Evolutionary conservation across 1,140 invertebrate species (phyloP).

Genomic region (Orussus abietinus): DNA sequence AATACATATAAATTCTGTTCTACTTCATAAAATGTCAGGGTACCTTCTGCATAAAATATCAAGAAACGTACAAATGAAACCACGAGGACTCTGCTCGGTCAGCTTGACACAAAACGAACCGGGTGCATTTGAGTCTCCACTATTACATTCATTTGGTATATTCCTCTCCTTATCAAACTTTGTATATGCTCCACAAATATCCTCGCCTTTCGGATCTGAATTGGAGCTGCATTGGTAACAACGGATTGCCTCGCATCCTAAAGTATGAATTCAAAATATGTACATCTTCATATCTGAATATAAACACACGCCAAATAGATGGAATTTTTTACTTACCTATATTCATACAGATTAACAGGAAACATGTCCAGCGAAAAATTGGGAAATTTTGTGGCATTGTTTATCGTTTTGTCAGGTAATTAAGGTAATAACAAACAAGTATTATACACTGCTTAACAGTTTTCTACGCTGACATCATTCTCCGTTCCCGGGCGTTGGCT

Average conservation of each 20-base stretch:
- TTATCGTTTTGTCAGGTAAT: no score
- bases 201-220: slow-evolving; percentile 65
- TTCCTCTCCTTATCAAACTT: slow-evolving; percentile 75
- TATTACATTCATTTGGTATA: slow-evolving; percentile 83
- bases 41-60: slow-evolving; percentile 4
- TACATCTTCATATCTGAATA: no score
- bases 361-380: no score
- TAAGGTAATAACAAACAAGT: no score
- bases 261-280: slow-evolving; percentile 17
- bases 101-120: slow-evolving; percentile 93
- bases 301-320: no score
- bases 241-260: slow-evolving; percentile 63
- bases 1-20: slow-evolving; percentile 10
- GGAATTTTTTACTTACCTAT: no score
- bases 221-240: slow-evolving; percentile 88
- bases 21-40: slow-evolving; percentile 3
- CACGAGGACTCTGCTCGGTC: slow-evolving; percentile 81
- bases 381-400: no score
- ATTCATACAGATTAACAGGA: no score
- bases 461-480: no score
- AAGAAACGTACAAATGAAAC: slow-evolving; percentile 82
- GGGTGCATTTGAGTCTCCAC: slow-evolving; percentile 82
- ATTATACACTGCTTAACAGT: no score
- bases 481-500: no score
- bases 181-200: slow-evolving; percentile 84